Evolutionary conservation across 2,113 vertebrate species (phyloP), one percentile per base, ranked within the genome.

Genomic region (Myotis brandtii): DNA sequence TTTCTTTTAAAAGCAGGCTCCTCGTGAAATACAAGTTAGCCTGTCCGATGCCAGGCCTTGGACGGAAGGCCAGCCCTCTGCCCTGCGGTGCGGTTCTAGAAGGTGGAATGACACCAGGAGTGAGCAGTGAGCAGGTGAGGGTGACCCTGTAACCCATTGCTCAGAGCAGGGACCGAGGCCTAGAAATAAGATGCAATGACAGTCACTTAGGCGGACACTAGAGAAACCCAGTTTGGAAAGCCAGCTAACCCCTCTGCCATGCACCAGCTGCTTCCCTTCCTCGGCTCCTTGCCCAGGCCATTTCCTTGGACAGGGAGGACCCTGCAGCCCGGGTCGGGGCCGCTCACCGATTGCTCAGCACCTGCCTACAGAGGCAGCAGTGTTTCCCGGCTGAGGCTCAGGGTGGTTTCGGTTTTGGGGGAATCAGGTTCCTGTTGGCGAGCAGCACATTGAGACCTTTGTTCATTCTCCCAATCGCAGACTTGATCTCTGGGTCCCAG

Each of bases 361-460:
- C 1, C 80, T 93, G 56, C n/a, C 52, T 18, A 9, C 17, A 54
- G 56, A 88, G 37, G 81, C 21, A 69, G 76, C 50, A 81, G 76
- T 25, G 67, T 18, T 32, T 73, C 88, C 94, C 52, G 62, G 46
- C 34, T 0, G 2, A 70, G 56, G 14, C 46, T 73, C 40, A 2
- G 69, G 43, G 72, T 37, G 70, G 40, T 90, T 83, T 85, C 56
- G 89, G 67, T 56, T 21, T 56, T 8, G 37, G 21, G 25, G 85
- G 93, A 95, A 54, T 97, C 97, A 46, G 34, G 91, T 97, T 98
- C 91, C 67, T 34, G 70, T 82, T 84, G 84, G 86, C 20, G 20
- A n/a, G 27, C 23, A 91, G 56, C 66, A 86, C 73, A 85, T 96
- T 72, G 96, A 30, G 95, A 86, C 95, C 88, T 95, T 46, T 86